Base-by-base conservation (phyloP, 2,797 vertebrate genomes). In the Anabas testudineus region DNA sequence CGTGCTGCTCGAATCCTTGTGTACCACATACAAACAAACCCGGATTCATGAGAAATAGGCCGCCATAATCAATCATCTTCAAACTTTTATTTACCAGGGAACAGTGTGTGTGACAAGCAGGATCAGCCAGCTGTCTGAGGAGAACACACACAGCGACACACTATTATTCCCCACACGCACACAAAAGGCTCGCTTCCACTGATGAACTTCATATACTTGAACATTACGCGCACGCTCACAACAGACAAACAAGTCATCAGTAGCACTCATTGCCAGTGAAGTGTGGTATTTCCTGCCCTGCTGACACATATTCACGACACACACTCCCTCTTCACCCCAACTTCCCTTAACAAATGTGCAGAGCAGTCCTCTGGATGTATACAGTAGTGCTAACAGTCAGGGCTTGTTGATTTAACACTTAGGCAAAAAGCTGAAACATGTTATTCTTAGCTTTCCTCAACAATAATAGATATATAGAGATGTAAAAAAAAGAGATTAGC, bases 1-100 rank as follows among this genome's bases (percentile, higher is more conserved):
- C 2, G 26, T 42, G 74, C 63, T 54, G 71, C 62, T 68, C 21
- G 39, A 52, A 47, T 46, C 67, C 62, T 57, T 42, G 79, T 76
- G 77, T 71, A 59, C 69, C 72, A 7, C 68, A 64, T 79, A 72
- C 76, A 90, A 91, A 90, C 74, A 87, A 79, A 87, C 71, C 64
- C 52, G 48, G 76, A 81, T 75, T 85, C 71, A 57, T 71, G 69
- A 84, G 84, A 84, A 88, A 76, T 58, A 47, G 54, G 59, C 66
- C 49, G 84, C 81, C 85, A 82, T 26, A 73, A 91, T 91, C 83
- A 87, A 89, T 90, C 90, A 87, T 69, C 76, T 72, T 87, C 83
- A 83, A 76, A 68, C 68, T 49, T 66, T 76, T 86, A 78, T 89
- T 85, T 79, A 86, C 81, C 64, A 56, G 67, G 52, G 62, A 81